Conservation (phyloP, 1,140 invertebrate genomes). For the Tetraneura akinire region DNA sequence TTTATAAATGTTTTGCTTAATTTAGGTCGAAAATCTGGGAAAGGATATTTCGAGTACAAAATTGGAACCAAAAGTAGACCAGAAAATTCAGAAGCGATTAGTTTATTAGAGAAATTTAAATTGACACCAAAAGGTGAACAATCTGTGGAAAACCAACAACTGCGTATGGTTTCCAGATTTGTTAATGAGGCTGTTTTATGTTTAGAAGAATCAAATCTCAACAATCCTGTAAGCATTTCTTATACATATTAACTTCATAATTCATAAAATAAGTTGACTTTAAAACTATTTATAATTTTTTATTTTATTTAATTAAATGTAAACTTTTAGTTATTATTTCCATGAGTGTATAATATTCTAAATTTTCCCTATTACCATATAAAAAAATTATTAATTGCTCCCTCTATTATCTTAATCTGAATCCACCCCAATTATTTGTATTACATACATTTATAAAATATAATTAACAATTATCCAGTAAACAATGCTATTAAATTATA, state of each 20-base stretch:
- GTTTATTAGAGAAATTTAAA: constrained; percentile 80
- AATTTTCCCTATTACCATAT: too few relatives aligned
- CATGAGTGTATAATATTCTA: too few relatives aligned
- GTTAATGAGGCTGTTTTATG: constrained; percentile 97
- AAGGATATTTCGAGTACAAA: constrained; percentile 91
- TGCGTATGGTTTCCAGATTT: constrained; percentile 89
- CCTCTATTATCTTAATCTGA: too few relatives aligned
- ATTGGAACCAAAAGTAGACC: constrained; percentile 75
- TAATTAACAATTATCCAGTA: too few relatives aligned
- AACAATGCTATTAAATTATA: too few relatives aligned
- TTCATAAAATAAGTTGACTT: too few relatives aligned
- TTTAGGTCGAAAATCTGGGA: constrained; percentile 88
- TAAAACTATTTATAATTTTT: too few relatives aligned
- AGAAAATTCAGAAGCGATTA: constrained; percentile 78
- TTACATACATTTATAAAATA: too few relatives aligned
- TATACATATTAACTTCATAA: background rate
- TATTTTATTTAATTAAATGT: too few relatives aligned
- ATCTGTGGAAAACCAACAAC: constrained; percentile 84
- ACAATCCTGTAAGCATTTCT: constrained; percentile 73
- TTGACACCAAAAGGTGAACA: constrained; percentile 76
- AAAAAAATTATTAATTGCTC: too few relatives aligned
- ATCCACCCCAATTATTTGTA: too few relatives aligned
- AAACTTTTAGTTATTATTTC: too few relatives aligned
- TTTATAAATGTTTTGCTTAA: background rate
- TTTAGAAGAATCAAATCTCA: constrained; percentile 93